These are phyloP conservation scores for Philopotamus ludificatus DNA, from an alignment of 1,140 invertebrate genomes.

Conservation along the genomic window DNA sequence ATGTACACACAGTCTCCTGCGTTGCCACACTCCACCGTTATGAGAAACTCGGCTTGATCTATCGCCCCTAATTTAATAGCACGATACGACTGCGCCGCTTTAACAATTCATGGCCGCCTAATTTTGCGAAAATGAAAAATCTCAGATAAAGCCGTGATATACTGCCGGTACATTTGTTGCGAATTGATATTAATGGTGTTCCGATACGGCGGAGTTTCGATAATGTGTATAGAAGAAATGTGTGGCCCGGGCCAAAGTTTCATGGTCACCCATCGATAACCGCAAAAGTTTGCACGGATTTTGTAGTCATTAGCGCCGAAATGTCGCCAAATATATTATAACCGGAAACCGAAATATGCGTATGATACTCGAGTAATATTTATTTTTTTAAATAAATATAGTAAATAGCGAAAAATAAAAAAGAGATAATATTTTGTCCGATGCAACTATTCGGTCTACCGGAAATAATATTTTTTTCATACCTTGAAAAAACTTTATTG, in stretches of 20 bases:
- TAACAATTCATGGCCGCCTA: neutral
- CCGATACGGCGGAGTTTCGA: slow-evolving; percentile 1
- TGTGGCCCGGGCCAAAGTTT: neutral
- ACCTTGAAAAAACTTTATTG: neutral
- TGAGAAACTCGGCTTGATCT: neutral
- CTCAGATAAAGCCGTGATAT: slow-evolving; percentile 16
- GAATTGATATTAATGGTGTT: slow-evolving; percentile 24
- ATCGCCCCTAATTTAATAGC: neutral
- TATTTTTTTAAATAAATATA: neutral
- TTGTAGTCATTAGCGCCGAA: too few species aligned
- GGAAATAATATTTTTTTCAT: too few species aligned
- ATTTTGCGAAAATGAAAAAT: neutral
- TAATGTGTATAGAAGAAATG: neutral
- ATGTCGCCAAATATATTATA: too few species aligned
- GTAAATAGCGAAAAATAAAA: neutral
- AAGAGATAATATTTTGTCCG: neutral
- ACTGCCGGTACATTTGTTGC: slow-evolving; percentile 11
- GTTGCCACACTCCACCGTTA: neutral
- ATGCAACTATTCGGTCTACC: neutral
- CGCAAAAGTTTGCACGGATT: neutral
- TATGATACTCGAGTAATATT: too few species aligned
- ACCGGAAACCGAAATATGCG: too few species aligned
- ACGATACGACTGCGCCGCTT: too few species aligned
- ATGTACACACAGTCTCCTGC: neutral
- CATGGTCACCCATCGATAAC: neutral